Conservation (phyloP, 2,797 vertebrate genomes). For the Anabas testudineus region DNA sequence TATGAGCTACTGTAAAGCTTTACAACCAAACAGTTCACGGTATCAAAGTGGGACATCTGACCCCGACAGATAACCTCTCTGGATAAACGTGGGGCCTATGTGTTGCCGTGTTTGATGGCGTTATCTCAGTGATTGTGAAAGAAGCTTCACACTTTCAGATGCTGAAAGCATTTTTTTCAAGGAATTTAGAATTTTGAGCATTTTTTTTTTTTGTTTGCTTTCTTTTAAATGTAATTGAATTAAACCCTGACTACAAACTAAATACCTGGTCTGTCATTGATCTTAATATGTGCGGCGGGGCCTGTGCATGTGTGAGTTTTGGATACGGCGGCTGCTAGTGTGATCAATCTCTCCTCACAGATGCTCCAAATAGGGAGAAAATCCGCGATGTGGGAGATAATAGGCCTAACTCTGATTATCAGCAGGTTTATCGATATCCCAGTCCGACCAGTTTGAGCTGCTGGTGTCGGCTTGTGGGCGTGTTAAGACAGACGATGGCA, state of each 20-base stretch:
- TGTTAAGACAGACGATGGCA: slow-evolving; percentile 57
- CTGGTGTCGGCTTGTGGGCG: slow-evolving; percentile 58
- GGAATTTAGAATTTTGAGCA: neutral
- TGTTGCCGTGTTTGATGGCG: slow-evolving; percentile 26
- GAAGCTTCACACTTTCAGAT: slow-evolving; percentile 29
- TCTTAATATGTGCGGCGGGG: slow-evolving; percentile 28
- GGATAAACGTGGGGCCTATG: slow-evolving; percentile 35
- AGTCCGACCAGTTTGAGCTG: slow-evolving; percentile 36
- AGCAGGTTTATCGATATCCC: slow-evolving; percentile 53
- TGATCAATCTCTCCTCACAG: slow-evolving; percentile 17
- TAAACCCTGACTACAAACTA: neutral
- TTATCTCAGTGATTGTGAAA: slow-evolving; percentile 16
- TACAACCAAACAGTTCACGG: slow-evolving; percentile 5
- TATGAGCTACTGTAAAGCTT: slow-evolving; percentile 43
- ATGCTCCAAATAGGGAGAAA: slow-evolving; percentile 33
- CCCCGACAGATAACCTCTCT: slow-evolving; percentile 40
- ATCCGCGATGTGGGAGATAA: slow-evolving; percentile 30
- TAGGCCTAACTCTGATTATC: slow-evolving; percentile 38
- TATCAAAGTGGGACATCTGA: slow-evolving; percentile 52
- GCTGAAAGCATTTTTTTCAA: slow-evolving; percentile 6
- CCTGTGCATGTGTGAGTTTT: slow-evolving; percentile 8
- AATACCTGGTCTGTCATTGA: slow-evolving; percentile 4
- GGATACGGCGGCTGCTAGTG: neutral
- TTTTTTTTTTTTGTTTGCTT: neutral
- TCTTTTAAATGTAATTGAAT: slow-evolving; percentile 13